Evolutionary conservation across 1,140 invertebrate genomes (phyloP).

Genomic region (Idris sp.): DNA sequence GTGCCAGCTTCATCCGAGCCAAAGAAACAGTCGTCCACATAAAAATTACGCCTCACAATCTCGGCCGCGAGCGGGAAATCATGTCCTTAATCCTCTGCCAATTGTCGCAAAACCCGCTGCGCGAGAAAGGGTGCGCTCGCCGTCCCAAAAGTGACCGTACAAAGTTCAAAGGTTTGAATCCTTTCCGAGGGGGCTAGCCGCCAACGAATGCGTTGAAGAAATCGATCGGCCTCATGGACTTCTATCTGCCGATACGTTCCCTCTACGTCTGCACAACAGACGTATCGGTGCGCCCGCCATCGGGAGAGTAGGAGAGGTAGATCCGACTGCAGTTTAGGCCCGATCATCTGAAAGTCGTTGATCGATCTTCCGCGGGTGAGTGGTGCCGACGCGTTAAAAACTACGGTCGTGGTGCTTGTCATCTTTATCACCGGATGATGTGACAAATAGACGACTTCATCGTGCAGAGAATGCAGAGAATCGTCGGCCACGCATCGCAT

Average conservation of each 20-base stretch:
- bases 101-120: background rate
- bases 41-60: background rate
- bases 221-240: background rate
- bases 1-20: background rate
- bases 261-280: background rate
- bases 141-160: background rate
- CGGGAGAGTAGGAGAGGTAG: background rate
- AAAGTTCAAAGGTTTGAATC: background rate
- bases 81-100: background rate
- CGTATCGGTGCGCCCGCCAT: background rate
- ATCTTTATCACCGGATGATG: no score
- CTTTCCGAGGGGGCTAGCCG: background rate
- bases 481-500: no score
- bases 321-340: background rate
- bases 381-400: background rate
- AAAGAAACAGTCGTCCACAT: background rate
- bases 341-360: background rate
- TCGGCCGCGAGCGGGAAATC: background rate
- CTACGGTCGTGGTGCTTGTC: background rate
- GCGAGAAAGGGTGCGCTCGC: background rate
- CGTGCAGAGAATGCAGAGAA: no score
- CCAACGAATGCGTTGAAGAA: background rate
- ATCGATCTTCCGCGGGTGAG: background rate
- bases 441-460: no score
- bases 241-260: background rate